Evolutionary conservation across 2,113 vertebrate species (phyloP).

Genomic region (Pandion haliaetus): DNA sequence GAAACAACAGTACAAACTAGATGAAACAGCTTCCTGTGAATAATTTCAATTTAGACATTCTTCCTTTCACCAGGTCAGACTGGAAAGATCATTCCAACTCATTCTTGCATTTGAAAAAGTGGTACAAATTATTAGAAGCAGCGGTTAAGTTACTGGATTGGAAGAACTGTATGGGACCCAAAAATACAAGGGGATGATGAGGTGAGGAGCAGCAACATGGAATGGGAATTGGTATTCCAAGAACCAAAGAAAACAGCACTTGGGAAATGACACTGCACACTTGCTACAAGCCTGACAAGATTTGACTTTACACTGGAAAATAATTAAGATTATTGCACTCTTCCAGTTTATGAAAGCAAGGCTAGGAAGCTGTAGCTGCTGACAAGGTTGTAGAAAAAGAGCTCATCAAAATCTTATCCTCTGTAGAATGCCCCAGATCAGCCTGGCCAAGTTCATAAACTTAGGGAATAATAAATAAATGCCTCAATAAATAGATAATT

Average conservation of each 20-base stretch:
- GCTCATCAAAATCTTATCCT: neutral
- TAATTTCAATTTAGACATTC: neutral
- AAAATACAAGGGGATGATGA: neutral
- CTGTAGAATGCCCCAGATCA: neutral
- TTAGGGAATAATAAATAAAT: neutral
- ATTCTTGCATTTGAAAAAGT: neutral
- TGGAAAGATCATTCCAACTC: neutral
- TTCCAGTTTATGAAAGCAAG: neutral
- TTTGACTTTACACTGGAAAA: neutral
- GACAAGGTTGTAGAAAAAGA: neutral
- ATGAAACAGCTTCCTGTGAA: neutral
- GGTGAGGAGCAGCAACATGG: neutral
- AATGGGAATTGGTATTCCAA: neutral
- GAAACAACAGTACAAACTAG: neutral
- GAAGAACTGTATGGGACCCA: neutral
- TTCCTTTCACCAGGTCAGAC: neutral
- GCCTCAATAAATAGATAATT: neutral
- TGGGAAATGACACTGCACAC: neutral
- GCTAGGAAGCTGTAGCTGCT: neutral
- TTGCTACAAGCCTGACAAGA: neutral
- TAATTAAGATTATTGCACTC: neutral
- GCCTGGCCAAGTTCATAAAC: neutral
- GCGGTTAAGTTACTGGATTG: neutral
- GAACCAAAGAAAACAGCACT: neutral
- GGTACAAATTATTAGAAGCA: fast-evolving